Conservation (phyloP, 2,113 vertebrate genomes). For the Pelusios castaneus region DNA sequence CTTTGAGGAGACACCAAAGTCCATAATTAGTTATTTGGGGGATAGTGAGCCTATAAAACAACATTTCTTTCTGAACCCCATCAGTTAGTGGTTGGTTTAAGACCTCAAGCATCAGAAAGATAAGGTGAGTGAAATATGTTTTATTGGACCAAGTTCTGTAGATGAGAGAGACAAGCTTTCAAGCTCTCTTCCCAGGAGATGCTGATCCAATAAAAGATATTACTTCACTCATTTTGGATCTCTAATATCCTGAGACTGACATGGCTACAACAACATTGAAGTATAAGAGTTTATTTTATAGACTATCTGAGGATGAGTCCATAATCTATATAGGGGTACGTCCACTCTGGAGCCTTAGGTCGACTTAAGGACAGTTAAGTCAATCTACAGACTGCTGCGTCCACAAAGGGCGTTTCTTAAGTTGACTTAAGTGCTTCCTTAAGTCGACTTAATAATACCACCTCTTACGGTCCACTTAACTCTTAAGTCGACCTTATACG, state of each 20-base stretch:
- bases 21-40: not conserved
- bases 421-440: too few species aligned
- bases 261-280: too few species aligned
- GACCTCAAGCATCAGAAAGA: not conserved
- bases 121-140: not conserved
- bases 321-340: too few species aligned
- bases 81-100: not conserved
- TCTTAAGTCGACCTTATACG: too few species aligned
- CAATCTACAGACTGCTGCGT: too few species aligned
- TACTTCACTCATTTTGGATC: too few species aligned
- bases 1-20: not conserved
- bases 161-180: not conserved
- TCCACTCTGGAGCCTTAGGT: too few species aligned
- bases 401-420: too few species aligned
- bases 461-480: too few species aligned
- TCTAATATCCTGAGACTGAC: too few species aligned
- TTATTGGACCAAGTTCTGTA: not conserved
- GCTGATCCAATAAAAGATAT: not conserved
- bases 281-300: not conserved
- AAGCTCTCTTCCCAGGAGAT: not conserved
- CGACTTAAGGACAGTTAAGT: too few species aligned
- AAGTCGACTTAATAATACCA: too few species aligned
- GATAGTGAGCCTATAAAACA: not conserved
- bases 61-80: not conserved
- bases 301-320: not conserved